A percentile compares a stretch with the other conserved stretches of the same genome.
phyloP scores from a whole-genome alignment of 2,888 invertebrate genomes.

The Melanostoma mellinum region DNA sequence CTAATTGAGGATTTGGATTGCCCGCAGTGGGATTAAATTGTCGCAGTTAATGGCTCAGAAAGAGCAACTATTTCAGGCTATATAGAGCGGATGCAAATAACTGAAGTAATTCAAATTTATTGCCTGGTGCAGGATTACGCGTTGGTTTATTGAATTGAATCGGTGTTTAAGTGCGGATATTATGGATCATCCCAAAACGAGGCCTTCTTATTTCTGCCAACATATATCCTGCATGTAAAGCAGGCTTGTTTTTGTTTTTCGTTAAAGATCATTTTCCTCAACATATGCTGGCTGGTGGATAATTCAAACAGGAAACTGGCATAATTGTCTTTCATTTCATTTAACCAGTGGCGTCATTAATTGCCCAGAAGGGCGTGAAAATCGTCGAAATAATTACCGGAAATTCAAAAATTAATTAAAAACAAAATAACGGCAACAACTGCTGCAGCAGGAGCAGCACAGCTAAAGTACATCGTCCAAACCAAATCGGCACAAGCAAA shows the following conservation, averaged over 20 bases:
- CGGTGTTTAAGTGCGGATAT: conserved; percentile 61
- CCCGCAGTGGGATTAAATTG: conserved; percentile 76
- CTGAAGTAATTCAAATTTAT: conserved; percentile 71
- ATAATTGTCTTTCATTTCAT: conserved; percentile 56
- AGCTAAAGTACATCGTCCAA: conserved; percentile 36
- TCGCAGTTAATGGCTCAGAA: conserved; percentile 75
- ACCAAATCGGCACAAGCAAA: conserved; percentile 32
- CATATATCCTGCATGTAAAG: neutral
- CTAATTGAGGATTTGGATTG: conserved; percentile 77
- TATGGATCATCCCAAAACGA: conserved; percentile 42
- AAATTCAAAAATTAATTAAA: conserved; percentile 71
- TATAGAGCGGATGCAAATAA: conserved; percentile 64
- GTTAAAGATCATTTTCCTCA: conserved; percentile 5
- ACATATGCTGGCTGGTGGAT: conserved; percentile 19
- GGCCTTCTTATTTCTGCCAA: conserved; percentile 15
- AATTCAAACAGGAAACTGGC: conserved; percentile 43
- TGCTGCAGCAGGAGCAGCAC: conserved; percentile 31
- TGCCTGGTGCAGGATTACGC: conserved; percentile 69
- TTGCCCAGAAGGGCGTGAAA: conserved; percentile 66
- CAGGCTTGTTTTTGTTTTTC: neutral
- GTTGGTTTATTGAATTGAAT: conserved; percentile 66
- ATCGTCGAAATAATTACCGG: conserved; percentile 67
- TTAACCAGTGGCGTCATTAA: conserved; percentile 61
- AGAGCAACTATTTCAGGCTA: conserved; percentile 71
- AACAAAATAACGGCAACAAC: conserved; percentile 35